Conservation (phyloP, 2,888 invertebrate species). For the Tyria jacobaeae region DNA sequence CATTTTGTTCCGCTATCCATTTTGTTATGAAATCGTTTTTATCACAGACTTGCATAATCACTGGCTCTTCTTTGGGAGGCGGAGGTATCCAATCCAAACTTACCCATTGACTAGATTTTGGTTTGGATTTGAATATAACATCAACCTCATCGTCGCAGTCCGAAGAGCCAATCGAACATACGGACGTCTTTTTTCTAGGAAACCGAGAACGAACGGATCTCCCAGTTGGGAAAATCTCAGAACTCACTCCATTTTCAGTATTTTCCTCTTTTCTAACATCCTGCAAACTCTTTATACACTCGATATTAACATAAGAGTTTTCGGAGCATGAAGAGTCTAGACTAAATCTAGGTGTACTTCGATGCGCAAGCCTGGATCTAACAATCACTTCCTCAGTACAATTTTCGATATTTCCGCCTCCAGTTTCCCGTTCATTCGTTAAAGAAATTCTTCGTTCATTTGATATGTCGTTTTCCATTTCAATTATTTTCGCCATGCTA, state of each 20-base stretch:
- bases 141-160: constrained; percentile 85
- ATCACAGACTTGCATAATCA: constrained; percentile 84
- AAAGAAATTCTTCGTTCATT: constrained; percentile 82
- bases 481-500: constrained; percentile 83
- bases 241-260: constrained; percentile 63
- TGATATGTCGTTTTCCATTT: constrained; percentile 84
- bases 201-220: constrained; percentile 78
- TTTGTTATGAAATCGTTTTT: constrained; percentile 85
- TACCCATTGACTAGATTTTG: constrained; percentile 87
- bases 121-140: constrained; percentile 86
- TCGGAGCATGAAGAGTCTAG: constrained; percentile 86
- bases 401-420: constrained; percentile 71
- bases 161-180: constrained; percentile 84
- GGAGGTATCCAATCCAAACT: constrained; percentile 86
- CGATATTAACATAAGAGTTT: constrained; percentile 86
- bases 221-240: constrained; percentile 70
- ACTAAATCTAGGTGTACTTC: constrained; percentile 82
- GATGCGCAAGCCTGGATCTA: constrained; percentile 74
- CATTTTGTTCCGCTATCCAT: constrained; percentile 85
- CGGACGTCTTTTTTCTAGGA: constrained; percentile 82
- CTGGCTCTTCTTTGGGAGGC: constrained; percentile 83
- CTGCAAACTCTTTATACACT: constrained; percentile 84
- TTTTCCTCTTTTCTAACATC: constrained; percentile 82
- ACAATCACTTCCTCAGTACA: constrained; percentile 72
- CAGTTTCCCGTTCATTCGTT: constrained; percentile 82